phyloP scores from a whole-genome alignment of 2,797 vertebrate species.

The Falco biarmicus region DNA sequence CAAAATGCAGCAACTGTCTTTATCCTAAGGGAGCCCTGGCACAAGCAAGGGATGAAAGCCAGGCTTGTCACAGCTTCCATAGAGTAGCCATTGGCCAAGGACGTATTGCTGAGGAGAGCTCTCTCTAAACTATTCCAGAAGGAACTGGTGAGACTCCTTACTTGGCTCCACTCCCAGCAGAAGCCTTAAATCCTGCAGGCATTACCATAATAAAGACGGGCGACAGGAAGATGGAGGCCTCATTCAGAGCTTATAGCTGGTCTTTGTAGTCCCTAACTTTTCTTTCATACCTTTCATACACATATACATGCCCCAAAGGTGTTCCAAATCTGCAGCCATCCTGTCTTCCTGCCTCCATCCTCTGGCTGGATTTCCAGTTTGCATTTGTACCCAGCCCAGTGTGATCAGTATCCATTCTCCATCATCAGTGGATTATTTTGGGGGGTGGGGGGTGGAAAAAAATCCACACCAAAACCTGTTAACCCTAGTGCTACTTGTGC shows the following conservation, averaged over 20 bases:
- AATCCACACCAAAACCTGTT: neutral
- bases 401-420: neutral
- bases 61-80: neutral
- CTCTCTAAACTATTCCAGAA: neutral
- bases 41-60: neutral
- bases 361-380: neutral
- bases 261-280: neutral
- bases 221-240: neutral
- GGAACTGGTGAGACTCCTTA: neutral
- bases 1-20: neutral
- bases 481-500: neutral
- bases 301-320: neutral
- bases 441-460: neutral
- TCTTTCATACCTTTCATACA: neutral
- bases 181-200: neutral
- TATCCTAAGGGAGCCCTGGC: neutral
- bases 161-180: neutral
- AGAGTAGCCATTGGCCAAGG: neutral
- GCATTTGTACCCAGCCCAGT: neutral
- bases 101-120: neutral
- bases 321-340: neutral
- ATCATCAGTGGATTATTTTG: neutral
- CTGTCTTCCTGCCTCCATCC: neutral
- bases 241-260: neutral
- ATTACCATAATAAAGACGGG: neutral